A percentile compares a stretch with the other conserved stretches of the same genome.
Conservation (phyloP, 2,797 vertebrate genomes). For the Enteromius treurensis region DNA sequence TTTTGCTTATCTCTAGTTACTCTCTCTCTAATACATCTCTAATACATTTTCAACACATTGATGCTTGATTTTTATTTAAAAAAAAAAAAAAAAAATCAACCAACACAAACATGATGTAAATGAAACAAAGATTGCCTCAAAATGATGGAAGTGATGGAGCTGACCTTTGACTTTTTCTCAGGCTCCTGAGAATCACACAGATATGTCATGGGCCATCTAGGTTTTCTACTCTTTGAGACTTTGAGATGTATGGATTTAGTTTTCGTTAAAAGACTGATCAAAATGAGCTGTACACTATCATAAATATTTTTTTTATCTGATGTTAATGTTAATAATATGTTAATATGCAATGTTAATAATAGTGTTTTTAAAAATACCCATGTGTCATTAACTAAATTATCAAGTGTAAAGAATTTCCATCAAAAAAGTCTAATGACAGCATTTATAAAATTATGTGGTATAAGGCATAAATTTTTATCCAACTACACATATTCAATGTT, state of each 20-base stretch:
- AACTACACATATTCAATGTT: background rate
- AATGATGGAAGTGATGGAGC: slow-evolving; percentile 38
- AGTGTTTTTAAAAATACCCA: background rate
- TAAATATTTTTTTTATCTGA: background rate
- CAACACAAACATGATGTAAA: background rate
- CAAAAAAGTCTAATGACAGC: background rate
- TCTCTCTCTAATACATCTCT: too few species aligned
- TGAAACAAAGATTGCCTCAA: slow-evolving; percentile 51
- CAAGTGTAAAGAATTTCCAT: background rate
- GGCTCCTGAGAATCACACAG: slow-evolving; percentile 72
- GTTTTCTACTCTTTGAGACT: slow-evolving; percentile 63
- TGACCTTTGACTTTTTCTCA: slow-evolving; percentile 74
- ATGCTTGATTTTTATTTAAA: background rate
- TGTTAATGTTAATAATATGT: too few species aligned
- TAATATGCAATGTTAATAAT: background rate
- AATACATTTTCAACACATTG: background rate
- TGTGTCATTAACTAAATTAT: background rate
- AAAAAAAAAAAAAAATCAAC: background rate
- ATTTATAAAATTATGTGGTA: background rate
- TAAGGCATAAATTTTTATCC: background rate
- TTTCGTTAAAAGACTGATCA: background rate
- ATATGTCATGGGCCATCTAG: slow-evolving; percentile 66
- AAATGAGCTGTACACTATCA: background rate
- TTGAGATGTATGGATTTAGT: slow-evolving; percentile 58
- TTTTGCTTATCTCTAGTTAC: background rate